Evolutionary conservation across 2,797 vertebrate genomes (phyloP).

Genomic region (Tauraco hartlaubi): DNA sequence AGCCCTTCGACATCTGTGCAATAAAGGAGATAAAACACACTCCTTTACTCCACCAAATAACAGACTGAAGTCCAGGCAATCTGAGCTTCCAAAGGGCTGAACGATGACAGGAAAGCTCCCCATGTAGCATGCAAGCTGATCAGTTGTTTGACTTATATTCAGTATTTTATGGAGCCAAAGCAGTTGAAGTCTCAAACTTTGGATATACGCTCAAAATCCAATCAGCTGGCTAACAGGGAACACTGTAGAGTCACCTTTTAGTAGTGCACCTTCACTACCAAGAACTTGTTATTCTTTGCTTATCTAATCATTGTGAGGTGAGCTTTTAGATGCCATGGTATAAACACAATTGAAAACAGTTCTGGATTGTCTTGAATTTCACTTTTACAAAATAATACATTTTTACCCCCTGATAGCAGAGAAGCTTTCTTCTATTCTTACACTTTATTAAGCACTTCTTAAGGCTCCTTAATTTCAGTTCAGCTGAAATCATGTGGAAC

Average conservation of each 20-base stretch:
- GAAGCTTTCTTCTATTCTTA: not conserved
- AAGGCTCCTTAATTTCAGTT: not conserved
- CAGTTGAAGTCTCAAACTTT: not conserved
- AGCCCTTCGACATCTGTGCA: not conserved
- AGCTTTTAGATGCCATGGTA: not conserved
- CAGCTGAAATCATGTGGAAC: not conserved
- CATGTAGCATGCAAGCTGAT: not conserved
- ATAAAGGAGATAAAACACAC: not conserved
- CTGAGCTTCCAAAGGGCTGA: not conserved
- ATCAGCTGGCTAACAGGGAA: not conserved
- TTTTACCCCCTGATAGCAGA: not conserved
- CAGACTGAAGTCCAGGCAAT: not conserved
- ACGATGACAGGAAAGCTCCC: not conserved
- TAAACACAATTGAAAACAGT: not conserved
- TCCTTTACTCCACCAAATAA: not conserved
- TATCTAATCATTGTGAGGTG: not conserved
- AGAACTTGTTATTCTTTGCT: not conserved
- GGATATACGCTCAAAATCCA: not conserved
- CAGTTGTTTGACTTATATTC: not conserved
- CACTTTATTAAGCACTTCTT: not conserved
- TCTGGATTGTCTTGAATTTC: not conserved
- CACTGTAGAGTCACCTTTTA: not conserved
- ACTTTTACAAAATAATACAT: not conserved
- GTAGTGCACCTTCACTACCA: not conserved
- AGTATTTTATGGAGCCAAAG: not conserved